Evolutionary conservation across 2,797 vertebrate genomes (phyloP).

Genomic region (Megalops cyprinoides): DNA sequence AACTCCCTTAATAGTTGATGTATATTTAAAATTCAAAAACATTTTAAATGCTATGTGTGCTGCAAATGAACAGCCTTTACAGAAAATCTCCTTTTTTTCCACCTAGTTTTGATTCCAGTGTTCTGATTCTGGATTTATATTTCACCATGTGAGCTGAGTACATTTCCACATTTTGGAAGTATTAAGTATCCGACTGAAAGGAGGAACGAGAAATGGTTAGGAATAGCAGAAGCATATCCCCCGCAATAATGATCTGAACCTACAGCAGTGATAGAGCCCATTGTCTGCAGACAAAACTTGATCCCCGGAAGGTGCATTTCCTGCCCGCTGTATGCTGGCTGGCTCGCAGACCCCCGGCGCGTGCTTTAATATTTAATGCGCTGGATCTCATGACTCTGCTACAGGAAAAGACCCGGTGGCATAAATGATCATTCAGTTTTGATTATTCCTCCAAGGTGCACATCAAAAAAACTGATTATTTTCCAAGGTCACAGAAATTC

Average conservation of each 20-base stretch:
- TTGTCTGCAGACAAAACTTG: constrained; percentile 8
- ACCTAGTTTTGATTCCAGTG: background rate
- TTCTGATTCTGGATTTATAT: background rate
- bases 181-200: background rate
- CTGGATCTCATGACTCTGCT: background rate
- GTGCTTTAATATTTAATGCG: constrained; percentile 37
- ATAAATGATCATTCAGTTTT: too few relatives aligned
- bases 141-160: background rate
- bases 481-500: too few relatives aligned
- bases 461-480: too few relatives aligned
- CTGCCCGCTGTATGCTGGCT: background rate
- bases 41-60: too few relatives aligned
- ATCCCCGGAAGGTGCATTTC: constrained; percentile 19
- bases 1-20: too few relatives aligned
- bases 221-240: background rate
- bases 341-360: background rate
- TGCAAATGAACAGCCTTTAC: too few relatives aligned
- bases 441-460: too few relatives aligned
- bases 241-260: background rate
- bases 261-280: background rate
- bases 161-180: background rate
- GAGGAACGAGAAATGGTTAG: background rate
- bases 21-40: too few relatives aligned
- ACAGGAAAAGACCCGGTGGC: background rate
- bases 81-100: too few relatives aligned